Evolutionary conservation across 2,113 vertebrate species (phyloP), one percentile per base, ranked within the genome.

Genomic region (Canis aureus): DNA sequence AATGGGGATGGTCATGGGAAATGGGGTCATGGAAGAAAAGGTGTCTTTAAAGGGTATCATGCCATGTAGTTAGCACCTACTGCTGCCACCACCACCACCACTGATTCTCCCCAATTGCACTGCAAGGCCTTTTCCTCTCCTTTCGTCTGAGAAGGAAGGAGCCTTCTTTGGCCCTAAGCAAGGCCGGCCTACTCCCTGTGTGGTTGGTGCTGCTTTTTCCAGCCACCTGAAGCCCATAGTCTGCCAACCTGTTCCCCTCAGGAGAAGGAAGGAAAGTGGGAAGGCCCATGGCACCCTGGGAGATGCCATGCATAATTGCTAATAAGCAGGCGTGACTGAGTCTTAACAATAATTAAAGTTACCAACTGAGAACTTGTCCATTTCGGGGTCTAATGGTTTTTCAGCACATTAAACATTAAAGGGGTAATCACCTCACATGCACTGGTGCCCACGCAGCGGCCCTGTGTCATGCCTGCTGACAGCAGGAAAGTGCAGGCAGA

Each of bases 331-430:
- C 55, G 64, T 94, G 96, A 91, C 85, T 0, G 5, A 95, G 82
- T 55, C 98, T 97, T 96, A 97, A 98, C 95, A 96, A 85, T 97
- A 98, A 99, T 98, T 98, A 98, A 98, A 98, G 89, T 97, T 97
- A 94, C 97, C 97, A 15, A 10, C 49, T 6, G 96, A 51, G 85
- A 98, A 93, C 94, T 97, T 97, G 97, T 95, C 22, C 59, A 38
- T 93, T 93, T 96, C 51, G 27, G 0, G 97, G 15, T 80, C 80
- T 96, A 94, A 94, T 27, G 93, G 55, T 19, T 69, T 97, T 91
- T 97, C 97, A 92, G 97, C 90, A 92, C 87, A 93, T 97, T 97
- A 96, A 97, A 71, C 94, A 91, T 89, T 95, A 95, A 91, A 74
- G 92, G 82, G 57, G 87, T 55, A 86, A 91, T 93, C 89, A 82